Conservation (phyloP, 2,113 vertebrate genomes). For the Sturnira hondurensis region DNA sequence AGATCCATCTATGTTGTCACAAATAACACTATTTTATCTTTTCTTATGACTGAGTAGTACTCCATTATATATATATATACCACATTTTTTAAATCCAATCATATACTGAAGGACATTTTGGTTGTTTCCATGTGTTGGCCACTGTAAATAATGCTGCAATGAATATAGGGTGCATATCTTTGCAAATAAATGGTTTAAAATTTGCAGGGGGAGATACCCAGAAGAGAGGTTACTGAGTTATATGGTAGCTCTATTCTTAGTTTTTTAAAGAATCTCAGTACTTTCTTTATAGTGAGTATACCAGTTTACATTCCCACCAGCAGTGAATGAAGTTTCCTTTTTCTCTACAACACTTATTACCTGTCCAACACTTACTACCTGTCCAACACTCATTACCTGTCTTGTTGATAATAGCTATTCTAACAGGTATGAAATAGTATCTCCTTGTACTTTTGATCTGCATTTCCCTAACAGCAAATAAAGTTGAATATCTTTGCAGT, state of each 20-base stretch:
- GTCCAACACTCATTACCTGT: background rate
- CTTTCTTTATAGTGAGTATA: background rate
- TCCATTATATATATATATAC: background rate
- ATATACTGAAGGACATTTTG: background rate
- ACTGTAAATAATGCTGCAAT: background rate
- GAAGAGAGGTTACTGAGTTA: background rate
- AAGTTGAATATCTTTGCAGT: background rate
- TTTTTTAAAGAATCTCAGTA: background rate
- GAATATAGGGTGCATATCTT: background rate
- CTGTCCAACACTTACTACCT: background rate
- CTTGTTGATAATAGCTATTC: background rate
- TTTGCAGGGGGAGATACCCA: background rate
- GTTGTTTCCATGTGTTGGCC: background rate
- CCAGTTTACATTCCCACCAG: background rate
- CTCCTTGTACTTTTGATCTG: background rate
- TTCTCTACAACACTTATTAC: background rate
- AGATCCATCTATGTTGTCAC: background rate
- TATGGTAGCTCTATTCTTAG: background rate
- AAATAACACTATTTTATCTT: background rate
- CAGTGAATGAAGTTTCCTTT: background rate
- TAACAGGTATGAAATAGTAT: background rate
- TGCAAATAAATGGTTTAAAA: background rate
- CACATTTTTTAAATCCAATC: background rate
- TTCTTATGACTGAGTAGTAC: background rate
- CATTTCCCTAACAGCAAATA: background rate